These are phyloP conservation scores for Catagonus wagneri DNA, from an alignment of 2,113 vertebrate genomes.

Conservation along the genomic window DNA sequence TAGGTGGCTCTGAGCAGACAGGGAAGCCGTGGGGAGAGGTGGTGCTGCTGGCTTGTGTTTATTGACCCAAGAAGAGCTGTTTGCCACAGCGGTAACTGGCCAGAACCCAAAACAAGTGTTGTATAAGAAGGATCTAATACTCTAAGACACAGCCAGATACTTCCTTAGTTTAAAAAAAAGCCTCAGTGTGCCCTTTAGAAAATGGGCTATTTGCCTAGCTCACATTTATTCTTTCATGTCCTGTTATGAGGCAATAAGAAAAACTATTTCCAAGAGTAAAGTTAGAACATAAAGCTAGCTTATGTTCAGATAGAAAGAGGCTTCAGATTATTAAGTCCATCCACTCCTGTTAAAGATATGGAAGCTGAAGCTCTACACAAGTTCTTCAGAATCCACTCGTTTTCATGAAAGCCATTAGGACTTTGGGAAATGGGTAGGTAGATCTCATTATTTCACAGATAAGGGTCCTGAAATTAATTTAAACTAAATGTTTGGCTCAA, in stretches of 20 bases:
- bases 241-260: not conserved
- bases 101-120: not conserved
- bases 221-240: conserved; percentile 9
- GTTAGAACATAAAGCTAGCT: not conserved
- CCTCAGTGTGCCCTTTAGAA: not conserved
- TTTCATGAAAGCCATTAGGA: not conserved
- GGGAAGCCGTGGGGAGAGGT: not conserved
- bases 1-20: not conserved
- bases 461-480: not conserved
- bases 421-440: not conserved
- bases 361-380: not conserved
- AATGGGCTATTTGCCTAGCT: not conserved
- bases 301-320: not conserved
- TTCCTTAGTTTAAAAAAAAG: conserved; percentile 12
- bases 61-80: not conserved
- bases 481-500: not conserved
- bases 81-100: not conserved
- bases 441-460: not conserved
- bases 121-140: not conserved
- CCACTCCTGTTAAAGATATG: not conserved
- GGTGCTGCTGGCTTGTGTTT: not conserved
- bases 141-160: not conserved
- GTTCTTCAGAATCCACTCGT: not conserved
- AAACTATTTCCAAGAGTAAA: conserved; percentile 14
- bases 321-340: not conserved